phyloP scores from a whole-genome alignment of 2,888 invertebrate genomes.

The Liopterus haemorrhoidalis region DNA sequence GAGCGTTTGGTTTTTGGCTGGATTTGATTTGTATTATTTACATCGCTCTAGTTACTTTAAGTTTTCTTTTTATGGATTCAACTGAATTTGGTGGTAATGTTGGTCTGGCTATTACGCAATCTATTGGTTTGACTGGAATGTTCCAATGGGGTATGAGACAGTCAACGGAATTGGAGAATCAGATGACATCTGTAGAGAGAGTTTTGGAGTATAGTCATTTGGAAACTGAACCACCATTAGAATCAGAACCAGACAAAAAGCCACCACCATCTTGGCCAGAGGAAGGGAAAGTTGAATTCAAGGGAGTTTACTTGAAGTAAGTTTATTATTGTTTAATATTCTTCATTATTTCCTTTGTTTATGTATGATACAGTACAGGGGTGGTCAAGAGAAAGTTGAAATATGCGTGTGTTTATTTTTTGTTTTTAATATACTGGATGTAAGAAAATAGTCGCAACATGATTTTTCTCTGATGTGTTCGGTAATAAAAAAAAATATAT shows the following conservation, averaged over 20 bases:
- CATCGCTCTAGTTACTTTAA: constrained; percentile 58
- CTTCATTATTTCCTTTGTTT: no score
- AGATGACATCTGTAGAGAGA: constrained; percentile 88
- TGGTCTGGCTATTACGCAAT: constrained; percentile 44
- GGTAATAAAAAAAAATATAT: no score
- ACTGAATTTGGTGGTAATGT: constrained; percentile 41
- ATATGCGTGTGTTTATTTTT: no score
- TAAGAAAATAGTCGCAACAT: no score
- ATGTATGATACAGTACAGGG: no score
- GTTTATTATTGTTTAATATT: no score
- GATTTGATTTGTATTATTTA: constrained; percentile 62
- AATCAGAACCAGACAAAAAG: constrained; percentile 55
- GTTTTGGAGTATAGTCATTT: constrained; percentile 50
- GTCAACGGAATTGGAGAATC: constrained; percentile 53
- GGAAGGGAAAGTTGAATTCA: constrained; percentile 61
- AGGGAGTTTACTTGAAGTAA: constrained; percentile 59
- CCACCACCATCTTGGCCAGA: constrained; percentile 68
- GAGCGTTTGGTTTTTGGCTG: constrained; percentile 66
- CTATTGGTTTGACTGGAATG: constrained; percentile 48
- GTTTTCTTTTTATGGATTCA: constrained; percentile 52
- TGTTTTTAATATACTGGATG: no score
- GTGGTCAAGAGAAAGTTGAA: no score
- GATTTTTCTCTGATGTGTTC: no score
- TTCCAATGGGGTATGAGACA: constrained; percentile 79
- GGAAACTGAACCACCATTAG: constrained; percentile 62